Evolutionary conservation across 2,797 vertebrate genomes (phyloP).

Genomic region (Schizopygopsis malacanthus): DNA sequence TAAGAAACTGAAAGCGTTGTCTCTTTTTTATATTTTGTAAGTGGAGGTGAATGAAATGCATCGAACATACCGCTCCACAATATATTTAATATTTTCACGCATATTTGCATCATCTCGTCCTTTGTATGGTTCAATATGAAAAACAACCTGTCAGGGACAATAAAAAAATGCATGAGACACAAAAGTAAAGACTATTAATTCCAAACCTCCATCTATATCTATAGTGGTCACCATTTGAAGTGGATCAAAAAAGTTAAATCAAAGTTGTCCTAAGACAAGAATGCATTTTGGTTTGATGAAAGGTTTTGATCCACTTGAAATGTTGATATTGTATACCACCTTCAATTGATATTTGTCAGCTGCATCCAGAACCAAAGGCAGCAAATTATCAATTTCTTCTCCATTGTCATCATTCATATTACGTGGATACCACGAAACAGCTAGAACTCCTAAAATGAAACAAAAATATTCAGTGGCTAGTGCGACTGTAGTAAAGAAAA

Average conservation of each 20-base stretch:
- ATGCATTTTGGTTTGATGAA: no score
- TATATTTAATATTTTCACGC: conserved; percentile 89
- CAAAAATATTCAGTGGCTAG: neutral
- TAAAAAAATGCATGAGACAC: neutral
- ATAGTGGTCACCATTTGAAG: neutral
- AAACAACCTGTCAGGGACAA: conserved; percentile 80
- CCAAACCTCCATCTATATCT: neutral
- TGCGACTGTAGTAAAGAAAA: neutral
- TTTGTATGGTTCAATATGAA: conserved; percentile 95
- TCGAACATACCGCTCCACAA: conserved; percentile 88
- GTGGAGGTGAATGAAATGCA: neutral
- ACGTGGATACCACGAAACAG: conserved; percentile 95
- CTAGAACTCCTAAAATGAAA: conserved; percentile 86
- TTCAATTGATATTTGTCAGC: conserved; percentile 92
- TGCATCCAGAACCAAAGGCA: conserved; percentile 87
- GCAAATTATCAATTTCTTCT: conserved; percentile 83
- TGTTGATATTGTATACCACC: conserved; percentile 71
- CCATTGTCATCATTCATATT: conserved; percentile 89
- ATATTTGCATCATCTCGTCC: conserved; percentile 89
- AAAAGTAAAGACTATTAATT: neutral
- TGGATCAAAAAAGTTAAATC: no score
- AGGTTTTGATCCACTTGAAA: no score
- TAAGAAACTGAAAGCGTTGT: neutral
- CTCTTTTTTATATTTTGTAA: neutral
- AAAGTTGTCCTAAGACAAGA: no score